Conservation (phyloP, 2,888 invertebrate species). For the Hyposoter didymator region DNA sequence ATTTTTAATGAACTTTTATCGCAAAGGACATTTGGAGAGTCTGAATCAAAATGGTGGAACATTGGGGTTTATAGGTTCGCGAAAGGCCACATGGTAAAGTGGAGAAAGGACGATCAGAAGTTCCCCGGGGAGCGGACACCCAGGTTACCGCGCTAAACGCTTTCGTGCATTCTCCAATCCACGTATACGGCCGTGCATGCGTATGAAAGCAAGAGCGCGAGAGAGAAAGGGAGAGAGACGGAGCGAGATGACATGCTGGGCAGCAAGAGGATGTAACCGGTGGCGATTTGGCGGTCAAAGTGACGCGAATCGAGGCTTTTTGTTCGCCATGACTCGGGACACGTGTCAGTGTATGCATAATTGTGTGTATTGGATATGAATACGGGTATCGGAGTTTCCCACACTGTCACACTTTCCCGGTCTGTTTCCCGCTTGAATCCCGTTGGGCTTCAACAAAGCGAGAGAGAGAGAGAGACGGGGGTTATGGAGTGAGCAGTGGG, state of each 20-base stretch:
- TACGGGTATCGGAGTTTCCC: slow-evolving; percentile 49
- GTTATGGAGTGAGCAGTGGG: slow-evolving; percentile 74
- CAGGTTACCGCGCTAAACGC: slow-evolving; percentile 52
- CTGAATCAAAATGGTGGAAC: background rate
- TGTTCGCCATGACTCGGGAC: slow-evolving; percentile 15
- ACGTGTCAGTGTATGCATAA: background rate
- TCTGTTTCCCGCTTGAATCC: slow-evolving; percentile 63
- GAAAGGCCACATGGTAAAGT: slow-evolving; percentile 6
- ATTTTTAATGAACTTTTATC: background rate
- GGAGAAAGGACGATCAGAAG: slow-evolving; percentile 22
- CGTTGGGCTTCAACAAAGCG: slow-evolving; percentile 58
- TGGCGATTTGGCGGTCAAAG: slow-evolving; percentile 31
- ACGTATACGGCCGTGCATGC: background rate
- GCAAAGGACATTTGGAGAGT: background rate
- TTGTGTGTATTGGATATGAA: slow-evolving; percentile 32
- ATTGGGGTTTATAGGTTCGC: background rate
- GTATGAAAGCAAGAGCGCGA: background rate
- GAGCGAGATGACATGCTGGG: background rate
- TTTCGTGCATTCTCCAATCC: slow-evolving; percentile 37
- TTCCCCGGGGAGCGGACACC: slow-evolving; percentile 43
- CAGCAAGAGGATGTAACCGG: slow-evolving; percentile 33
- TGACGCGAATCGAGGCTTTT: slow-evolving; percentile 29
- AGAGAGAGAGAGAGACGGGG: slow-evolving; percentile 37
- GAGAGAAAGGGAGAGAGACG: background rate
- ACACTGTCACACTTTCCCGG: slow-evolving; percentile 70